Percentiles rank a stretch among this genome's conserved stretches.
These are phyloP conservation scores for Xylophagus ater DNA, from an alignment of 2,888 invertebrate genomes.

Conservation along the genomic window DNA sequence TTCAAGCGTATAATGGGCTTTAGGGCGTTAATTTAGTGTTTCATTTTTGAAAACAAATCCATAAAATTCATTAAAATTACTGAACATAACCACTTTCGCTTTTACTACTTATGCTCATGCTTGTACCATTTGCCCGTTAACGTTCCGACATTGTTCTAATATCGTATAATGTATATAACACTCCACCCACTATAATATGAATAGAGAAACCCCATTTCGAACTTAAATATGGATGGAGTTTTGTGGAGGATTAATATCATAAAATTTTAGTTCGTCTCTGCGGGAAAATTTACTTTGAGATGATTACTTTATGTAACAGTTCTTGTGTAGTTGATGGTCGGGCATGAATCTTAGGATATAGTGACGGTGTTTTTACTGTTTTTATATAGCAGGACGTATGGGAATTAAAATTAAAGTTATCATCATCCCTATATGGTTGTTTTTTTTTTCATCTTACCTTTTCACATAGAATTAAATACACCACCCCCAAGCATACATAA, in stretches of 20 bases:
- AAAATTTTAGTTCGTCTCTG: conserved; percentile 13
- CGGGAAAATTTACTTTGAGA: conserved; percentile 14
- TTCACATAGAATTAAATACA: background rate
- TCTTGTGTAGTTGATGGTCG: background rate
- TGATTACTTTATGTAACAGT: conserved; percentile 15
- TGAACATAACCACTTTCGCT: conserved; percentile 7
- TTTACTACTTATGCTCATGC: too few relatives aligned
- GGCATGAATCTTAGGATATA: conserved; percentile 1
- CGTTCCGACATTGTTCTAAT: conserved; percentile 5
- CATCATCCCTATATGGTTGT: background rate
- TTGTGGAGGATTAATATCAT: conserved; percentile 14
- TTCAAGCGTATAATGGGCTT: conserved; percentile 17
- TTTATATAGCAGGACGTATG: conserved; percentile 13
- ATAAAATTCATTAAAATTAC: conserved; percentile 16
- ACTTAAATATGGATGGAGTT: background rate
- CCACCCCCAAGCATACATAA: too few relatives aligned
- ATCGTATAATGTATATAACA: too few relatives aligned
- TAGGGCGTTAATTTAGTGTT: conserved; percentile 13
- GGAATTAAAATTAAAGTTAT: conserved; percentile 13
- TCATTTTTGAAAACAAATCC: conserved; percentile 11
- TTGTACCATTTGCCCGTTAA: conserved; percentile 1
- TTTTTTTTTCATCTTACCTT: background rate
- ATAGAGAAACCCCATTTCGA: background rate
- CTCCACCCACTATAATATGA: too few relatives aligned
- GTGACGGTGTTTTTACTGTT: background rate